Evolutionary conservation across 1,140 invertebrate genomes (phyloP).

Genomic region (Drosophila punjabiensis): DNA sequence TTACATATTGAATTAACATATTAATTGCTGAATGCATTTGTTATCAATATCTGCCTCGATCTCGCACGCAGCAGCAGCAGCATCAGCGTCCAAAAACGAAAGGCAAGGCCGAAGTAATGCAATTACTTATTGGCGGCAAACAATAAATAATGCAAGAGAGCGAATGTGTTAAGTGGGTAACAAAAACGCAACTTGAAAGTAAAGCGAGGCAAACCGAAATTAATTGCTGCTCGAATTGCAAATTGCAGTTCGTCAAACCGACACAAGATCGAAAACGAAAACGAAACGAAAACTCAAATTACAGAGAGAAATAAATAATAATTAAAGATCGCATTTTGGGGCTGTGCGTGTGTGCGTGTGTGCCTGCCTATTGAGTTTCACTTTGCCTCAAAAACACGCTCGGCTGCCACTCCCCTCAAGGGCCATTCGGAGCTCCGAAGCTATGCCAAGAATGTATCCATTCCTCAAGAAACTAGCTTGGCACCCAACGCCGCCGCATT

Average conservation of each 20-base stretch:
- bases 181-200: constrained; percentile 46
- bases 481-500: constrained; percentile 6
- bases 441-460: constrained; percentile 56
- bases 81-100: constrained; percentile 10
- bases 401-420: not conserved
- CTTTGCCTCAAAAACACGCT: constrained; percentile 2
- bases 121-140: constrained; percentile 3
- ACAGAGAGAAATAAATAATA: constrained; percentile 18
- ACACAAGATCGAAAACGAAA: constrained; percentile 25
- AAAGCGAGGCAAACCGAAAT: constrained; percentile 36
- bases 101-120: constrained; percentile 12
- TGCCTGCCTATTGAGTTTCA: constrained; percentile 26
- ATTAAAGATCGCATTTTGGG: constrained; percentile 44
- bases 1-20: constrained; percentile 14
- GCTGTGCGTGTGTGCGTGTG: constrained; percentile 17
- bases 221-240: constrained; percentile 52
- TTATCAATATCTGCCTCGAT: constrained; percentile 8
- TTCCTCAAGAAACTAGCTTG: constrained; percentile 23
- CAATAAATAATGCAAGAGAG: constrained; percentile 45
- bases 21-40: constrained; percentile 17
- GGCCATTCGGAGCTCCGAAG: constrained; percentile 9
- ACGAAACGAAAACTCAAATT: constrained; percentile 30
- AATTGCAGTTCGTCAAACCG: constrained; percentile 55
- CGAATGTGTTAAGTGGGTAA: constrained; percentile 51
- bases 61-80: constrained; percentile 9